Base-by-base conservation (phyloP, 2,113 vertebrate species). In the Uria lomvia region DNA sequence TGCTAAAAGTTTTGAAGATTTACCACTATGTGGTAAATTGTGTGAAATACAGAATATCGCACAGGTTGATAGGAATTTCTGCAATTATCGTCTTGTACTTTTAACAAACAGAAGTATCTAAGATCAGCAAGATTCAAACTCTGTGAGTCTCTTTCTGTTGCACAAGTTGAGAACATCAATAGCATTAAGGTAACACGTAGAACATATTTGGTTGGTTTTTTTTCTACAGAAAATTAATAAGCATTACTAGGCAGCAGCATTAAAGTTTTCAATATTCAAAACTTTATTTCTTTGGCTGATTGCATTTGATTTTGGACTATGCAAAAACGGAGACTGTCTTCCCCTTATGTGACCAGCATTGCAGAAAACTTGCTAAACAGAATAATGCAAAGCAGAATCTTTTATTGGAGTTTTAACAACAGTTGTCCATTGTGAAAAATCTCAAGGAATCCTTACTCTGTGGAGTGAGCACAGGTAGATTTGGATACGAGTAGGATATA, bases 391-490 rank as follows among this genome's bases (percentile, higher is more conserved):
- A 49, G 38, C 12, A 42, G 11, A 32, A 16, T 13, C 8, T 29
- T 30, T 58, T 45, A 83, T 6, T 36, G 23, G 22, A 6, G 7
- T 12, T 40, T 72, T 47, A 83, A 21, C 21, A 75, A 45, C 43
- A 68, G 12, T 4, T 59, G 19, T 17, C 16, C 2, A 1, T 50
- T 21, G 60, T 0, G 0, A 63, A 90, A 62, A 71, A 19, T 29
- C 16, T 72, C 42, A n/a, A 17, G 8, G 36, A 90, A 53, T 7
- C 29, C 9, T 59, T n/a, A 30, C 9, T 56, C 68, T 22, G 43
- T 11, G 20, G 20, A 50, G 9, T 1, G 8, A 86, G 27, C 0
- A 0, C 14, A 16, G 11, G 47, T 22, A 45, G 14, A 49, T 3
- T 4, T 50, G 55, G 19, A 71, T 50, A 45, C 0, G 1, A 80